Base-by-base conservation (phyloP, 2,888 invertebrate species). In the Craniophora ligustri region DNA sequence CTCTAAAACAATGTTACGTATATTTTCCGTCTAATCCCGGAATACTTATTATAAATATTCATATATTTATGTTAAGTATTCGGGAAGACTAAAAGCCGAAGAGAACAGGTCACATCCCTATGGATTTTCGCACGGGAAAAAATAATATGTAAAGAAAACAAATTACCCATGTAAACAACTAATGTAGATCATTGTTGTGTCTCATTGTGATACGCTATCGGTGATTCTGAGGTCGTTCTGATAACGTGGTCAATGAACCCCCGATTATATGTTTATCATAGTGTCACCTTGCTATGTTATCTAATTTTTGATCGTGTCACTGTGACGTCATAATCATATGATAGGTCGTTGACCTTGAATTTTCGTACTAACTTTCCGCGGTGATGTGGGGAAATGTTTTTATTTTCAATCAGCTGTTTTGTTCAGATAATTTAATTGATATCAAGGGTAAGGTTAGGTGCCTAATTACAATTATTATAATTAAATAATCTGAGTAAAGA, bases 231-330 rank as follows among this genome's bases (percentile, higher is more conserved):
- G 81, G 82, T 81, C 81, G 68, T 26, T 14, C 38, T 77, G 84
- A 84, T 84, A 82, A 35, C 49, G 21, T 45, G 83, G 77, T 76
- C 72, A 69, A 75, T 78, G 82, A 80, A 78, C 80, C 53, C n/a
- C 39, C 62, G 80, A 81, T 80, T 72, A 71, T 72, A 71, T 61
- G 62, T 49, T 75, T 81, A 83, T 84, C 83, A 65, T 55, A 23
- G 46, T 76, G 81, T 84, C 84, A 84, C 84, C 84, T 84, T 82
- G 75, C 58, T 64, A 59, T 65, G 53, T 71, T 75, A 79, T 78
- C 80, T 76, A 76, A 80, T 66, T 59, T 69, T 55, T 65, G 67
- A 65, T 63, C 67, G 56, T 60, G 57, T 65, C 61, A 31, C 30
- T 19, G 38, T 70, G 57, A 59, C 67, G 73, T 67, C 69, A 61